Evolutionary conservation across 2,113 vertebrate species (phyloP).

Genomic region (Romanogobio albipinnatus): DNA sequence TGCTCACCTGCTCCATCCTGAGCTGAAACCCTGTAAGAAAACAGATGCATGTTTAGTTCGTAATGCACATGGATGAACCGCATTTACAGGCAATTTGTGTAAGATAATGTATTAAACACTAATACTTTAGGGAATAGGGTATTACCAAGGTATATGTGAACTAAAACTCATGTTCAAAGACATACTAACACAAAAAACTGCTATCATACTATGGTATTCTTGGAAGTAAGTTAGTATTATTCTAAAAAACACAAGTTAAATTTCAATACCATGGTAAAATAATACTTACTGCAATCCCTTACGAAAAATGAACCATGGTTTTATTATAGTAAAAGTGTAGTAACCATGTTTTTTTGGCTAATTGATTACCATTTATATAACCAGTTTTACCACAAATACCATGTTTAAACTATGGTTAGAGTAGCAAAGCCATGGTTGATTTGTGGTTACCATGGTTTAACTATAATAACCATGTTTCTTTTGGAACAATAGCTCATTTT

Average conservation of each 20-base stretch:
- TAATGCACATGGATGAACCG: not conserved
- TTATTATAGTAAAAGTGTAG: too few relatives aligned
- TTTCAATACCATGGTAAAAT: not conserved
- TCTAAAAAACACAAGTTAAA: not conserved
- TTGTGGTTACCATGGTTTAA: too few relatives aligned
- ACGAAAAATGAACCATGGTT: too few relatives aligned
- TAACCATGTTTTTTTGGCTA: too few relatives aligned
- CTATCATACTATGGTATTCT: not conserved
- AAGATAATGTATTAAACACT: not conserved
- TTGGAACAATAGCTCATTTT: too few relatives aligned
- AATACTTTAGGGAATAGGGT: not conserved
- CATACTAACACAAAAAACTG: not conserved
- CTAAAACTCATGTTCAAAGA: not conserved
- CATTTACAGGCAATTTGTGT: not conserved
- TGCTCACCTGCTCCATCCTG: conserved; percentile 49
- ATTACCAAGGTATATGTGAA: not conserved
- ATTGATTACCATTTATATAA: too few relatives aligned
- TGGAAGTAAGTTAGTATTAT: not conserved
- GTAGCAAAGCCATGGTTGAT: too few relatives aligned
- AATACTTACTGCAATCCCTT: not conserved
- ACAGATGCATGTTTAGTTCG: not conserved
- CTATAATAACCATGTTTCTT: too few relatives aligned
- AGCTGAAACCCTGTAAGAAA: not conserved
- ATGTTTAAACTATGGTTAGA: too few relatives aligned
- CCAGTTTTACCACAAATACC: too few relatives aligned